Conservation (phyloP, 2,888 invertebrate genomes). For the Bembecia ichneumoniformis region DNA sequence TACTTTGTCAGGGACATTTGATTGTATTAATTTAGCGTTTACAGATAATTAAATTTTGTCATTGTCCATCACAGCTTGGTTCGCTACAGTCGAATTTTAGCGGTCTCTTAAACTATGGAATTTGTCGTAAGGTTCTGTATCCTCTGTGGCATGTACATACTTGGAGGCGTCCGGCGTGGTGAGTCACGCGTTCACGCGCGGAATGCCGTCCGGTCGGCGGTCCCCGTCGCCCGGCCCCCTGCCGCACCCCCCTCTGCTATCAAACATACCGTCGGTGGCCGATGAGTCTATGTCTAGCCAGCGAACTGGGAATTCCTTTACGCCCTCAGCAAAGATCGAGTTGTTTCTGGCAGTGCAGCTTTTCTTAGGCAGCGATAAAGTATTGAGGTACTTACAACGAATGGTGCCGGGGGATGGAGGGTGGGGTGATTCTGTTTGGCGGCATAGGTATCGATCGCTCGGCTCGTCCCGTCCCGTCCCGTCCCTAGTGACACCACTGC, state of each 20-base stretch:
- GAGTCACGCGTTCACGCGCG: constrained; percentile 46
- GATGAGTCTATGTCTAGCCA: neutral
- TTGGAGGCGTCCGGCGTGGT: constrained; percentile 15
- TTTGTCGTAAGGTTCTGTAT: no score
- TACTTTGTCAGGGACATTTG: no score
- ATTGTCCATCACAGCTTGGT: no score
- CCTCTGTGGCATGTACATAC: constrained; percentile 6
- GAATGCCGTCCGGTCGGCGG: constrained; percentile 38
- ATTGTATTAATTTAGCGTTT: no score
- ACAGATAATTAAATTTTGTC: no score
- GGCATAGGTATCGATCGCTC: constrained; percentile 30
- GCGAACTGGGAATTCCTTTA: neutral
- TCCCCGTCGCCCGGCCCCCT: constrained; percentile 6
- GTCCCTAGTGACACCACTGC: constrained; percentile 12
- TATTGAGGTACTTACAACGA: neutral
- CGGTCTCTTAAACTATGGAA: no score
- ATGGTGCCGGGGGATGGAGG: constrained; percentile 1
- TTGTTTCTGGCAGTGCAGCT: neutral
- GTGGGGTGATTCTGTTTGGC: constrained; percentile 7
- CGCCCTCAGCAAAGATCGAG: neutral
- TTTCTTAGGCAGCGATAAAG: neutral
- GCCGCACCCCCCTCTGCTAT: constrained; percentile 1
- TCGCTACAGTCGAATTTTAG: no score
- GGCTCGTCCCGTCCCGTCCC: constrained; percentile 34
- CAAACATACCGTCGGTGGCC: no score